Evolutionary conservation across 2,113 vertebrate genomes (phyloP), one percentile per base, ranked within the genome.

Genomic region (Agapornis roseicollis): DNA sequence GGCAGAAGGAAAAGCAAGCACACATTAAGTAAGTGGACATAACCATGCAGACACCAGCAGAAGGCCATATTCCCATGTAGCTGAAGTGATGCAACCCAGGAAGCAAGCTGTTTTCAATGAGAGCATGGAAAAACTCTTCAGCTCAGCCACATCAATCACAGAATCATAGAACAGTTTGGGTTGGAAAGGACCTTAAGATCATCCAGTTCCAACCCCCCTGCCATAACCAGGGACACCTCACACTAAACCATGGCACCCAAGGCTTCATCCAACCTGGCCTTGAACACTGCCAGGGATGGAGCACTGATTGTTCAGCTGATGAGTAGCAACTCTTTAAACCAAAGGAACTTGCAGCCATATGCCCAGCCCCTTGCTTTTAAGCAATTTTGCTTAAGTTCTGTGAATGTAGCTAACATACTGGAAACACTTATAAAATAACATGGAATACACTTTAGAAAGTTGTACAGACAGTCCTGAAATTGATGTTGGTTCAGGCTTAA

Each of bases 21-120:
- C 4, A 18, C 16, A 29, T 66, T 42, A 58, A 87, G 33, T 27
- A 76, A 52, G 13, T 13, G 10, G 25, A 28, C 4, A 7, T 15
- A 29, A 74, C n/a, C 31, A 55, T 1, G 2, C 31, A 83, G n/a
- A 23, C 7, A 56, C 9, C 69, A 33, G 19, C 15, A 27, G 31
- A 53, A 17, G 19, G 6, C 7, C 44, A 8, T 27, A 3, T 19
- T 37, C n/a, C 19, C 33, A 7, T 1, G 2, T 24, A 60, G 46
- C n/a, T n/a, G 53, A 80, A 42, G 29, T 1, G 1, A 33, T 1
- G 5, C 41, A 49, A 52, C 23, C 20, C 3, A 5, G 35, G 64
- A 65, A 52, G 11, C 23, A 55, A 47, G 9, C 2, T 3, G 5
- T 9, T 29, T 61, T 35, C 46, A 69, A 15, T 14, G 19, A 65